These are phyloP conservation scores for Cyclura pinguis DNA, from an alignment of 2,797 vertebrate species.

Conservation along the genomic window DNA sequence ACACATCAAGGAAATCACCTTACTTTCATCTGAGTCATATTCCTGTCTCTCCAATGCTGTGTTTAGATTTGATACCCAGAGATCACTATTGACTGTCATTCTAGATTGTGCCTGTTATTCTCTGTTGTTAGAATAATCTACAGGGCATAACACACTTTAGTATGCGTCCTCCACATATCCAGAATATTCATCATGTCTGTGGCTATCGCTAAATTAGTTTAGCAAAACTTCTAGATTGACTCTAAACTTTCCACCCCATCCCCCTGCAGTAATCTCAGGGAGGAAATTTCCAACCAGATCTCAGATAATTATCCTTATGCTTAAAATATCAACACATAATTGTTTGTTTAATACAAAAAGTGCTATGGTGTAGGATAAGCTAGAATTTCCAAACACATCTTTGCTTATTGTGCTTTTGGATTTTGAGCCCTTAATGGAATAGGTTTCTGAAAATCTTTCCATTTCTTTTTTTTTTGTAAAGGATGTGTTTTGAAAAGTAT, in stretches of 20 bases:
- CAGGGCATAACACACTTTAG: not conserved
- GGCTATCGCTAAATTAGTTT: not conserved
- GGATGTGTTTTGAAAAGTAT: not conserved
- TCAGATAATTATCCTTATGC: not conserved
- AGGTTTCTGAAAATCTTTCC: not conserved
- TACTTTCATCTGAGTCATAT: not conserved
- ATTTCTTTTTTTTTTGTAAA: not conserved
- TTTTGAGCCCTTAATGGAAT: not conserved
- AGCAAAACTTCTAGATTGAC: not conserved
- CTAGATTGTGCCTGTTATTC: not conserved
- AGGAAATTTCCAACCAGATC: not conserved
- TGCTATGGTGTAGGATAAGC: not conserved
- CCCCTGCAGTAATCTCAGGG: not conserved
- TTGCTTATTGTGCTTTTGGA: not conserved
- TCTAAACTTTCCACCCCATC: not conserved
- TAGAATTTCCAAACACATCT: not conserved
- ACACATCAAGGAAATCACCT: not conserved
- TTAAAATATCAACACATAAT: not conserved
- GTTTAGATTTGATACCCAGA: not conserved
- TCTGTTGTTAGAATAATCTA: not conserved
- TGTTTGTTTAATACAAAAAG: not conserved
- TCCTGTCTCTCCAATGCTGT: not conserved
- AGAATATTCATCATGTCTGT: not conserved
- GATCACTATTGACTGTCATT: not conserved
- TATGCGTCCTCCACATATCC: not conserved